These are phyloP conservation scores for Kryptopterus vitreolus DNA, from an alignment of 2,797 vertebrate species.

Conservation along the genomic window DNA sequence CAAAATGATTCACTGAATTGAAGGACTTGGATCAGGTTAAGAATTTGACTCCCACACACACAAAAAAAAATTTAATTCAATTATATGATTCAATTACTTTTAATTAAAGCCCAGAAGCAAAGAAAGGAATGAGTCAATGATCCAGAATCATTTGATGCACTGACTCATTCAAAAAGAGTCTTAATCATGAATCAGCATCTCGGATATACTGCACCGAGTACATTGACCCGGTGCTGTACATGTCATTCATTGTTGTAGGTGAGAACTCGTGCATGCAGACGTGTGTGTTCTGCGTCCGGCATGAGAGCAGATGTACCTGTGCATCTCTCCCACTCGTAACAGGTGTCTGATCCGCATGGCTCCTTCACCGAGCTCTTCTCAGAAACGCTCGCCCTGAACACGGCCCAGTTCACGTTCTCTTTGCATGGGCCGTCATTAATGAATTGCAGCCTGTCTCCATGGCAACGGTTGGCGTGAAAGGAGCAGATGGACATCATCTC, in stretches of 20 bases:
- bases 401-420: constrained; percentile 72
- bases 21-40: background rate
- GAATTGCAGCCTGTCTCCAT: constrained; percentile 77
- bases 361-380: constrained; percentile 72
- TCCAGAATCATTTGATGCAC: background rate
- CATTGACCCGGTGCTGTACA: background rate
- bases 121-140: background rate
- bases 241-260: background rate
- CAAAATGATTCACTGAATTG: background rate
- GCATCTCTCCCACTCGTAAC: constrained; percentile 91
- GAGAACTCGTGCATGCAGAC: background rate
- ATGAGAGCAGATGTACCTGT: constrained; percentile 68
- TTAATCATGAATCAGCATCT: background rate
- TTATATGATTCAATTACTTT: too few relatives aligned
- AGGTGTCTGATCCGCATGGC: constrained; percentile 80
- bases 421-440: constrained; percentile 72
- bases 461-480: constrained; percentile 79
- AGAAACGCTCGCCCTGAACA: constrained; percentile 78
- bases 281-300: background rate
- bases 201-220: too few relatives aligned
- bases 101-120: too few relatives aligned
- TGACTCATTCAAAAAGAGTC: background rate
- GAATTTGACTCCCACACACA: background rate
- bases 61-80: too few relatives aligned
- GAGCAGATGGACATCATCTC: constrained; percentile 79